Conservation (phyloP, 2,113 vertebrate species). For the Ceuthmochares aereus region DNA sequence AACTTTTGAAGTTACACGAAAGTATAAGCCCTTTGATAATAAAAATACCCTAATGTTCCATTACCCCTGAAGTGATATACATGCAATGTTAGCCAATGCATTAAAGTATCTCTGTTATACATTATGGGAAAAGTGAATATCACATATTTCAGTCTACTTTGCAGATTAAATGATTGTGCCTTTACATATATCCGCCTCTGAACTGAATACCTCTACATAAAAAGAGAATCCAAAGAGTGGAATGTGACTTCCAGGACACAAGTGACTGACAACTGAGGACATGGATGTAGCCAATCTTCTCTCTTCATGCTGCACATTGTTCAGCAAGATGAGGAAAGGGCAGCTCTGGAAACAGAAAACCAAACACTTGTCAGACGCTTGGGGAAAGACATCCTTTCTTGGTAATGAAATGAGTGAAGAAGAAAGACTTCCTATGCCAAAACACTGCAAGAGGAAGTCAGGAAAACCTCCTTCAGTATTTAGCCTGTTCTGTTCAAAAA, state of each 20-base stretch:
- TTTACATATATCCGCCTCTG: not conserved
- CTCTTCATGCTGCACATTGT: not conserved
- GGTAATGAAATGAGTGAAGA: not conserved
- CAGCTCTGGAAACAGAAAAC: not conserved
- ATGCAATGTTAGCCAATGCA: not conserved
- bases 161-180: not conserved
- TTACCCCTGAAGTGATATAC: not conserved
- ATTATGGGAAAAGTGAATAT: not conserved
- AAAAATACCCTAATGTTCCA: not conserved
- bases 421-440: not conserved
- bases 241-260: not conserved
- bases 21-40: rapidly evolving
- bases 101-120: not conserved
- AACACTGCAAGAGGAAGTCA: not conserved
- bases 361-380: not conserved
- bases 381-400: not conserved
- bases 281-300: not conserved
- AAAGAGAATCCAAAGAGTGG: not conserved
- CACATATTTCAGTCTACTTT: not conserved
- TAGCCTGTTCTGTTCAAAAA: not conserved
- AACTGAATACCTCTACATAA: not conserved
- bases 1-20: not conserved
- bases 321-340: not conserved
- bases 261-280: not conserved
- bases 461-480: not conserved